Evolutionary conservation across 2,797 vertebrate species (phyloP).

Genomic region (Prunella strophiata): DNA sequence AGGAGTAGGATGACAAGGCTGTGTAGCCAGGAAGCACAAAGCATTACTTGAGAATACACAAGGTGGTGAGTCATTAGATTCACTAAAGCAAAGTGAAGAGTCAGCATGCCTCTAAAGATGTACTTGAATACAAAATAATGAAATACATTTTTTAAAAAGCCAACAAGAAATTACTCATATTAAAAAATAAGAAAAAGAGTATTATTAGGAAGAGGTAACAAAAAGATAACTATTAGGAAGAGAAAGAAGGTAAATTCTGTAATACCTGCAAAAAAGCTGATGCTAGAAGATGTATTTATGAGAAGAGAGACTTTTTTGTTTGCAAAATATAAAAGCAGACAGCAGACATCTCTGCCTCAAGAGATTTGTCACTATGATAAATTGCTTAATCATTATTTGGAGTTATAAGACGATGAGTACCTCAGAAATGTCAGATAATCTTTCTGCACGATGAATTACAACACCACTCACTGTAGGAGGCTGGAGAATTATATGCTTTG

Average conservation of each 20-base stretch:
- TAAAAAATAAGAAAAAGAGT: background rate
- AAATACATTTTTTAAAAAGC: background rate
- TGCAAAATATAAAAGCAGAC: slow-evolving; percentile 13
- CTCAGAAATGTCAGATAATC: slow-evolving; percentile 46
- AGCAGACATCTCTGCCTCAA: slow-evolving; percentile 24
- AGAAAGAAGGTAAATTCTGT: background rate
- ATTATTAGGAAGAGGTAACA: background rate
- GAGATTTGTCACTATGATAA: slow-evolving; percentile 39
- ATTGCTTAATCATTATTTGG: slow-evolving; percentile 41
- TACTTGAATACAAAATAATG: background rate
- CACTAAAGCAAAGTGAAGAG: background rate
- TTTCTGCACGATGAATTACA: slow-evolving; percentile 27
- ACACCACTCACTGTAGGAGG: background rate
- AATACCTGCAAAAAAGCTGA: background rate
- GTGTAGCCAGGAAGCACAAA: background rate
- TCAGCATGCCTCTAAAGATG: background rate
- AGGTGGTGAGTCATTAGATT: background rate
- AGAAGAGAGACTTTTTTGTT: background rate
- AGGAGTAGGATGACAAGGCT: background rate
- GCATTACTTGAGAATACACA: background rate
- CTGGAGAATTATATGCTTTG: background rate
- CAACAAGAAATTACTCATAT: background rate
- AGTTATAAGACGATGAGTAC: background rate
- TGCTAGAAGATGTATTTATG: background rate
- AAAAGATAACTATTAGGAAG: background rate